Evolutionary conservation across 2,888 invertebrate genomes (phyloP).

Genomic region (Cantharis lateralis): DNA sequence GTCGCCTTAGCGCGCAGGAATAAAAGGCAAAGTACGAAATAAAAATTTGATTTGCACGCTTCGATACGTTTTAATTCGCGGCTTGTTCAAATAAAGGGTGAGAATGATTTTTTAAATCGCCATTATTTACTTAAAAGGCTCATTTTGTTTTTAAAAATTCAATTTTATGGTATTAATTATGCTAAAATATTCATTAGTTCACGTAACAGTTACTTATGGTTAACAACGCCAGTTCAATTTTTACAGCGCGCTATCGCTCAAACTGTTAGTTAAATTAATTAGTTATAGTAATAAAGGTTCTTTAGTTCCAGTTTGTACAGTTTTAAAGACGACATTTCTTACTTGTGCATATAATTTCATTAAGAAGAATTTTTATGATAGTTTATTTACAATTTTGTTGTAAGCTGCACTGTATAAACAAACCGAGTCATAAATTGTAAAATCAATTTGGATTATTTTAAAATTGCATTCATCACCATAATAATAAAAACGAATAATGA

Average conservation of each 20-base stretch:
- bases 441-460: not conserved
- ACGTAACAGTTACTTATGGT: not conserved
- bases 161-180: not conserved
- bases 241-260: not conserved
- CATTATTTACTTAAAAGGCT: constrained; percentile 25
- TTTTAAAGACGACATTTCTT: not conserved
- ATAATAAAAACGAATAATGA: constrained; percentile 3
- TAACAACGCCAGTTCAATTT: not conserved
- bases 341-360: not conserved
- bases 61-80: constrained; percentile 47
- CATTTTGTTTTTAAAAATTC: constrained; percentile 9
- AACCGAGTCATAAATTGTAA: not conserved
- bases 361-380: not conserved
- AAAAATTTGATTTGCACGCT: constrained; percentile 47
- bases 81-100: constrained; percentile 46
- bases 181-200: not conserved
- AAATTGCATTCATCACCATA: not conserved
- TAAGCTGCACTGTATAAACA: not conserved
- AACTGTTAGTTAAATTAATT: not conserved
- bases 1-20: not conserved
- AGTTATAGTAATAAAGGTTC: not conserved
- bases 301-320: not conserved
- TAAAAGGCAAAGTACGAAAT: constrained; percentile 30
- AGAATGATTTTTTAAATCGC: constrained; percentile 30
- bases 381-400: not conserved